Percentiles rank a stretch among this genome's conserved stretches.
Conservation (phyloP, 2,113 vertebrate genomes). For the Phocoena phocoena region DNA sequence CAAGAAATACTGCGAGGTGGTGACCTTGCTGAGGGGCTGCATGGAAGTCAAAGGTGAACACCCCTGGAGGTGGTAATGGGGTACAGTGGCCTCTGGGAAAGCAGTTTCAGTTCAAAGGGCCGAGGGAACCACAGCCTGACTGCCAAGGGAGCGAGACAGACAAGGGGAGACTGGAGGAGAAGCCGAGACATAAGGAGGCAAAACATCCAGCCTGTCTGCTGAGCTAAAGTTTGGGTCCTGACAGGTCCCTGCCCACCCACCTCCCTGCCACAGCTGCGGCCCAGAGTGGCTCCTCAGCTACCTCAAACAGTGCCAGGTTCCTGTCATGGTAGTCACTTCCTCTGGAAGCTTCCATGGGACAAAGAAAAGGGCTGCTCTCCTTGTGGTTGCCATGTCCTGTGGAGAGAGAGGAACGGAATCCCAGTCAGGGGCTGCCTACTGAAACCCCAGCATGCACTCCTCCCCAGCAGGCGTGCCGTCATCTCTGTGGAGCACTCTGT, state of each 20-base stretch:
- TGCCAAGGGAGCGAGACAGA: background rate
- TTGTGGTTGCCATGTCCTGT: constrained; percentile 94
- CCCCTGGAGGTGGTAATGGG: background rate
- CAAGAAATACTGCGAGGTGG: background rate
- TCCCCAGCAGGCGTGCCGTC: background rate
- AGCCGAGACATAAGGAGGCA: background rate
- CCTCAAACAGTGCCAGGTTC: constrained; percentile 98
- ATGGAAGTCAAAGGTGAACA: background rate
- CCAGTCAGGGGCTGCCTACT: background rate
- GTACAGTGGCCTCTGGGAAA: background rate
- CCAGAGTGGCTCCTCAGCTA: constrained; percentile 74
- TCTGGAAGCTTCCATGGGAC: constrained; percentile 86
- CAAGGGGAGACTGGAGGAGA: background rate
- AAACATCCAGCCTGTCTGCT: background rate
- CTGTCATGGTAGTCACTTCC: constrained; percentile 95
- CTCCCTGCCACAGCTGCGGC: background rate
- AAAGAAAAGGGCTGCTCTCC: constrained; percentile 96
- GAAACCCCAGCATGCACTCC: background rate
- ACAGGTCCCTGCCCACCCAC: background rate
- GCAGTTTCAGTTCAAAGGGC: background rate
- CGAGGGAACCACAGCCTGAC: background rate
- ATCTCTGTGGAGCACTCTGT: background rate
- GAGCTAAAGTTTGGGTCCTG: background rate
- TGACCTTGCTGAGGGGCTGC: background rate
- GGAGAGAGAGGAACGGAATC: constrained; percentile 36